A percentile compares a stretch with the other conserved stretches of the same genome.
Evolutionary conservation across 2,113 vertebrate species (phyloP).

Genomic region (Alligator mississippiensis): DNA sequence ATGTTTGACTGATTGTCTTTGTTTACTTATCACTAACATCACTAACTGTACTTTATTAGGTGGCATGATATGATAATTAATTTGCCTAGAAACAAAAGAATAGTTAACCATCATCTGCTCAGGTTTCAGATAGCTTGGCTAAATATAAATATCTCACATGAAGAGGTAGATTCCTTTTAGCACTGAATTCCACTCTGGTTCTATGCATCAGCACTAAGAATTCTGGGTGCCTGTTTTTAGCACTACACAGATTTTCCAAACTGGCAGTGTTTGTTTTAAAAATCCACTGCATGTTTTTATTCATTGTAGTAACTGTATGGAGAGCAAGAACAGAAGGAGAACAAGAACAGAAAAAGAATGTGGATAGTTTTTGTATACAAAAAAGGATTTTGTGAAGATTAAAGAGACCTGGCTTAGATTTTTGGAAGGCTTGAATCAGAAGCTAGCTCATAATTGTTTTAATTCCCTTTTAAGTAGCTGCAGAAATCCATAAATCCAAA

Average conservation of each 20-base stretch:
- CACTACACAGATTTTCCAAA: not conserved
- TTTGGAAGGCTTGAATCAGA: constrained; percentile 53
- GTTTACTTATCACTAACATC: not conserved
- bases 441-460: constrained; percentile 43
- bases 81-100: not conserved
- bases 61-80: not conserved
- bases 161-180: not conserved
- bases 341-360: not conserved
- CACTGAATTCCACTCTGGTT: not conserved
- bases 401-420: constrained; percentile 23
- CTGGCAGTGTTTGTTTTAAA: not conserved
- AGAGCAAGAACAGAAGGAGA: not conserved
- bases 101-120: not conserved
- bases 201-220: not conserved
- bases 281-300: not conserved
- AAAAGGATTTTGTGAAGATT: constrained; percentile 25
- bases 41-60: not conserved
- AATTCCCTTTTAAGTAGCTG: constrained; percentile 52
- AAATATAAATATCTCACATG: not conserved
- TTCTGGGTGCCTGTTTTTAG: not conserved
- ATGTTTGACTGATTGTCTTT: not conserved
- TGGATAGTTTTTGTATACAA: not conserved
- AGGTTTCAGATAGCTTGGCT: not conserved
- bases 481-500: constrained; percentile 72
- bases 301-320: not conserved